Evolutionary conservation across 1,140 invertebrate genomes (phyloP).

Genomic region (Idris sp.): DNA sequence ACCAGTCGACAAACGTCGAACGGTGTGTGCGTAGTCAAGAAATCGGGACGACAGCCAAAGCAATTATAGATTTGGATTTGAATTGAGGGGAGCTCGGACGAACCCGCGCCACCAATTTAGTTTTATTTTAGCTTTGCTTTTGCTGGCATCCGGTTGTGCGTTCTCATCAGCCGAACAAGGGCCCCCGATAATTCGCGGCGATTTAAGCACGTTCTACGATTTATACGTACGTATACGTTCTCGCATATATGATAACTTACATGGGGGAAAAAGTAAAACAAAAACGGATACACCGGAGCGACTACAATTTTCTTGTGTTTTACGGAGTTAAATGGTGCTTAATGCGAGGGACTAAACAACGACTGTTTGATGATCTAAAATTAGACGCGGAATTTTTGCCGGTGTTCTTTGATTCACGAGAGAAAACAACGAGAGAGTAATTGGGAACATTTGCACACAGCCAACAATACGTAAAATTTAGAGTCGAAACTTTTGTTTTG

Average conservation of each 20-base stretch:
- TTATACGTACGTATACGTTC: slow-evolving; percentile 51
- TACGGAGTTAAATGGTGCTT: not conserved
- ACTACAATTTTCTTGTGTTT: slow-evolving; percentile 17
- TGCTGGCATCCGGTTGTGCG: slow-evolving; percentile 76
- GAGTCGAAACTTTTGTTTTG: too few species aligned
- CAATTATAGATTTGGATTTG: slow-evolving; percentile 78
- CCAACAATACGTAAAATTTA: not conserved
- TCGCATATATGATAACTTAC: too few species aligned
- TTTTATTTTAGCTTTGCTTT: slow-evolving; percentile 77
- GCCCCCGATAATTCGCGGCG: slow-evolving; percentile 45
- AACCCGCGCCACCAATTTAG: slow-evolving; percentile 70
- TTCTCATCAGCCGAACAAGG: slow-evolving; percentile 71
- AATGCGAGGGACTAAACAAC: too few species aligned
- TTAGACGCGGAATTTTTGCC: slow-evolving; percentile 41
- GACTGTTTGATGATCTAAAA: slow-evolving; percentile 31
- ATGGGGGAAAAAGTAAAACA: too few species aligned
- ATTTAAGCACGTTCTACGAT: slow-evolving; percentile 20
- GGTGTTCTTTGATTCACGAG: slow-evolving; percentile 30
- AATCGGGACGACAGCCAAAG: slow-evolving; percentile 77
- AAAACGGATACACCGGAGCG: slow-evolving; percentile 5
- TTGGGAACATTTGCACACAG: slow-evolving; percentile 6
- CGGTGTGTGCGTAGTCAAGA: too few species aligned
- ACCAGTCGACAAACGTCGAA: too few species aligned
- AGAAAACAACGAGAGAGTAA: slow-evolving; percentile 18
- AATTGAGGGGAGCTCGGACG: slow-evolving; percentile 71